Evolutionary conservation across 2,888 invertebrate species (phyloP).

Genomic region (Scaptomyza caliginosa): DNA sequence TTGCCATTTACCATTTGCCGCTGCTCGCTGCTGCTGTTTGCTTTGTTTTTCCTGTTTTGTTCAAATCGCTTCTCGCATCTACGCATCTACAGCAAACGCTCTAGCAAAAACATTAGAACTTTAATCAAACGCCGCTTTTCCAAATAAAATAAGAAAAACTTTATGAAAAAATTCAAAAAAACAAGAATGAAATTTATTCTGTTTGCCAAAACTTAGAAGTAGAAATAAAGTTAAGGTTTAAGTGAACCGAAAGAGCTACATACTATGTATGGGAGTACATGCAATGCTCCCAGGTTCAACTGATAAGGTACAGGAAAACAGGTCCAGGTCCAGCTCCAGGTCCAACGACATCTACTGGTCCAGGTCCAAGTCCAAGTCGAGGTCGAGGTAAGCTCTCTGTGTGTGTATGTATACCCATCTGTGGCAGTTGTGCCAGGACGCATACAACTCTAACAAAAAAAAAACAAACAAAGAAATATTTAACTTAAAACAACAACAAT

Average conservation of each 20-base stretch:
- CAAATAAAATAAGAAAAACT: conserved; percentile 3
- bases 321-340: conserved; percentile 3
- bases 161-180: conserved; percentile 5
- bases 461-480: conserved; percentile 8
- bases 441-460: conserved; percentile 6
- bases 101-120: conserved; percentile 43
- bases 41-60: conserved; percentile 56
- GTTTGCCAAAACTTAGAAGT: conserved; percentile 23
- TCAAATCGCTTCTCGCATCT: conserved; percentile 47
- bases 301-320: conserved; percentile 19
- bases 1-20: conserved; percentile 27
- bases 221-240: conserved; percentile 13
- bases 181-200: conserved; percentile 17
- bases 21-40: conserved; percentile 26
- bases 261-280: conserved; percentile 1
- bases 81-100: conserved; percentile 40
- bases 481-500: conserved; percentile 17
- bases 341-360: conserved; percentile 18
- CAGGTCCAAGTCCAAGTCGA: conserved; percentile 15
- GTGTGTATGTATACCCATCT: conserved; percentile 5
- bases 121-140: conserved; percentile 38
- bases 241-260: conserved; percentile 11
- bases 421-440: conserved; percentile 22
- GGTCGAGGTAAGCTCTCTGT: conserved; percentile 64
- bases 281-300: conserved; percentile 11